A percentile compares a stretch with the other conserved stretches of the same genome.
phyloP scores from a whole-genome alignment of 2,797 vertebrate species.

The Ispidina picta region DNA sequence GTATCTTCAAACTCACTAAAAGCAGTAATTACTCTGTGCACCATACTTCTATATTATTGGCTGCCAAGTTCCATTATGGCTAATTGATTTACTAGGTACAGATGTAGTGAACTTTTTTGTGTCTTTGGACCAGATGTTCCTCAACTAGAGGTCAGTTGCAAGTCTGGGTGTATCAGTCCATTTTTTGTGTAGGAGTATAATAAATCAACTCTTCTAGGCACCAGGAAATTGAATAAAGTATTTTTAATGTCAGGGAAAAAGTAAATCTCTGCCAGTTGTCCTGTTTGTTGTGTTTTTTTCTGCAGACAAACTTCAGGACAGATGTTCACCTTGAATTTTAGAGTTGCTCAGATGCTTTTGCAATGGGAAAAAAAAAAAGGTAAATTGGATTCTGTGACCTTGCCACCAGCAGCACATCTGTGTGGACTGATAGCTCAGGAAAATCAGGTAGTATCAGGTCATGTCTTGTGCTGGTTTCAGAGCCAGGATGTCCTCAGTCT shows the following conservation, averaged over 20 bases:
- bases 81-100: slow-evolving; percentile 32
- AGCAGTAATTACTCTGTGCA: background rate
- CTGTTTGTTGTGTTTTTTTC: background rate
- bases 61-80: slow-evolving; percentile 4
- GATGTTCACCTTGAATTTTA: background rate
- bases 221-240: background rate
- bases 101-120: background rate
- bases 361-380: background rate
- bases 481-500: background rate
- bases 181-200: background rate
- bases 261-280: background rate
- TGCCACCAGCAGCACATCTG: background rate
- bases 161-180: background rate
- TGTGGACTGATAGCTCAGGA: background rate
- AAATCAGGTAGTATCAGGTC: background rate
- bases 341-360: background rate
- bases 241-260: background rate
- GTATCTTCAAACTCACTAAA: slow-evolving; percentile 22
- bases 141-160: slow-evolving; percentile 19
- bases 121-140: slow-evolving; percentile 17
- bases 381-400: background rate
- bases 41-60: background rate
- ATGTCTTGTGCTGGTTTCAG: background rate
- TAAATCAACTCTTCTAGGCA: background rate
- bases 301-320: background rate